Evolutionary conservation across 1,140 invertebrate species (phyloP).

Genomic region (Leptinotarsa lineolata): DNA sequence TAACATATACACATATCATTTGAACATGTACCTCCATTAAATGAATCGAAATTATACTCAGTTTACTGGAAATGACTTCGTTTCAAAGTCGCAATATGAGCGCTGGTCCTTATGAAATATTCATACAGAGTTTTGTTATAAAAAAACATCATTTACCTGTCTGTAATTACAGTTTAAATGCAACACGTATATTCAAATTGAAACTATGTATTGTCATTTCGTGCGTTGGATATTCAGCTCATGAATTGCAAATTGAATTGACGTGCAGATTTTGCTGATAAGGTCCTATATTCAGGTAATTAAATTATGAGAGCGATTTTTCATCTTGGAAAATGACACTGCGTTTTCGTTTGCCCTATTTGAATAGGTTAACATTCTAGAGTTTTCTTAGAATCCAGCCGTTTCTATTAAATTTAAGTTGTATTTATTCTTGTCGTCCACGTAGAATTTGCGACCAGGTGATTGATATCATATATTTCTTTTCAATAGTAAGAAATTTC

Average conservation of each 20-base stretch:
- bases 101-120: not conserved
- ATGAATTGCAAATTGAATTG: slow-evolving; percentile 25
- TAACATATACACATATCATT: too few relatives aligned
- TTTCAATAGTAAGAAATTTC: too few relatives aligned
- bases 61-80: too few relatives aligned
- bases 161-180: slow-evolving; percentile 18
- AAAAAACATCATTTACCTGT: slow-evolving; percentile 19
- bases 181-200: slow-evolving; percentile 27
- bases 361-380: too few relatives aligned
- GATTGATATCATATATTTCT: too few relatives aligned
- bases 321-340: slow-evolving; percentile 11
- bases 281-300: slow-evolving; percentile 5
- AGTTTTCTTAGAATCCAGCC: too few relatives aligned
- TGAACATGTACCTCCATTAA: too few relatives aligned
- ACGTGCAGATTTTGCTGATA: slow-evolving; percentile 24
- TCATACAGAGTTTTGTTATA: slow-evolving; percentile 14
- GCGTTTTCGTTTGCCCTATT: not conserved
- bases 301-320: slow-evolving; percentile 20
- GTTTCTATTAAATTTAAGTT: too few relatives aligned
- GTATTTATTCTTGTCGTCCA: too few relatives aligned
- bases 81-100: too few relatives aligned
- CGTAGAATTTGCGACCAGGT: too few relatives aligned
- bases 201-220: slow-evolving; percentile 27
- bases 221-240: slow-evolving; percentile 18
- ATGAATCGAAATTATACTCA: too few relatives aligned